A percentile compares a stretch with the other conserved stretches of the same genome.
phyloP scores from a whole-genome alignment of 1,140 invertebrate species.

The Penaeus chinensis region DNA sequence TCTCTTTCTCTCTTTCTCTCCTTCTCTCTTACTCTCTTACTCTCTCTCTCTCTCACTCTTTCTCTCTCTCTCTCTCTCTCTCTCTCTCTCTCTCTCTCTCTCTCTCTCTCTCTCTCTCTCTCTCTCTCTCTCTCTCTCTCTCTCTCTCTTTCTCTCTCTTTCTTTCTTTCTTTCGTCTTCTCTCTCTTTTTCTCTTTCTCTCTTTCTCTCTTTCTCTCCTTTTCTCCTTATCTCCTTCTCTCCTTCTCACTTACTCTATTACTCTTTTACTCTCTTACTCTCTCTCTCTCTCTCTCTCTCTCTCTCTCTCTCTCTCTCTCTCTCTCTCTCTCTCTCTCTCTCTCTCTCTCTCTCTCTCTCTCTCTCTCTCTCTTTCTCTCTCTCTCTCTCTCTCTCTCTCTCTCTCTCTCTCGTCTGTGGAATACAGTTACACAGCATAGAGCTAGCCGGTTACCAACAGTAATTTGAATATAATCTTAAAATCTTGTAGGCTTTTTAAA shows the following conservation, averaged over 20 bases:
- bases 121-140: not conserved
- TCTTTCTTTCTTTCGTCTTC: not conserved
- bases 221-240: not conserved
- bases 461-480: no score
- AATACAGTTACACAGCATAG: no score
- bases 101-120: constrained; percentile 23
- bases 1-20: not conserved
- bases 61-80: not conserved
- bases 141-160: not conserved
- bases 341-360: no score
- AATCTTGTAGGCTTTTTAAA: no score
- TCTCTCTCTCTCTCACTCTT: not conserved
- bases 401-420: no score
- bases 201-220: constrained; percentile 1
- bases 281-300: no score
- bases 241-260: not conserved
- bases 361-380: no score
- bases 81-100: constrained; percentile 7
- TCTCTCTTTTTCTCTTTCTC: constrained; percentile 11
- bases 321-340: no score
- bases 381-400: no score
- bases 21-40: not conserved
- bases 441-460: no score
- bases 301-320: no score
- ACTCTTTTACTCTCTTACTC: no score